These are phyloP conservation scores for Zaprionus vittiger DNA, from an alignment of 1,140 invertebrate genomes.

Conservation along the genomic window DNA sequence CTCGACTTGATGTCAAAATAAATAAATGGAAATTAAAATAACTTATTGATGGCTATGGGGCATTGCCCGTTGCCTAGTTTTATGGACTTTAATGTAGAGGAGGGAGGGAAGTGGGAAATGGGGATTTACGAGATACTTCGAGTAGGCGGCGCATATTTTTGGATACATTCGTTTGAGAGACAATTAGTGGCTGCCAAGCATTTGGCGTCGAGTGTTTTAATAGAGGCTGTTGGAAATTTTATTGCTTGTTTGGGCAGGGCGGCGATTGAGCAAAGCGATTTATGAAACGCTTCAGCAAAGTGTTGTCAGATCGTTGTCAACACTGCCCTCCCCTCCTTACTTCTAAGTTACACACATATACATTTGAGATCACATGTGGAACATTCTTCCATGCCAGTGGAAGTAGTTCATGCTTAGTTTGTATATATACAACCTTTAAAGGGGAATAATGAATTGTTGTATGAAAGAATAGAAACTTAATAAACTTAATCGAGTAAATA, in stretches of 20 bases:
- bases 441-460: too few species aligned
- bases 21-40: slow-evolving; percentile 79
- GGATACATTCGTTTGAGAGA: slow-evolving; percentile 45
- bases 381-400: too few species aligned
- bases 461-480: too few species aligned
- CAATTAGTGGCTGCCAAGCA: slow-evolving; percentile 73
- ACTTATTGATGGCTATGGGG: slow-evolving; percentile 62
- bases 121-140: slow-evolving; percentile 4
- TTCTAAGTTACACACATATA: background rate
- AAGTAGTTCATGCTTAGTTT: too few species aligned
- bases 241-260: slow-evolving; percentile 58
- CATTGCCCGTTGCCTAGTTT: slow-evolving; percentile 44
- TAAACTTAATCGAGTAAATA: too few species aligned
- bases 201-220: slow-evolving; percentile 63
- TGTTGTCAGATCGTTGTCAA: slow-evolving; percentile 51
- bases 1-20: slow-evolving; percentile 72
- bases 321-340: slow-evolving; percentile 4
- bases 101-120: slow-evolving; percentile 6
- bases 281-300: slow-evolving; percentile 26
- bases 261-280: slow-evolving; percentile 29
- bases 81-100: slow-evolving; percentile 39
- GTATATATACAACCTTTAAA: too few species aligned
- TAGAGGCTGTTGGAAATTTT: slow-evolving; percentile 65
- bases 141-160: slow-evolving; percentile 54
- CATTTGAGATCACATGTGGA: too few species aligned